Conservation (phyloP, 2,113 vertebrate genomes). For the Sinosuthora webbiana region DNA sequence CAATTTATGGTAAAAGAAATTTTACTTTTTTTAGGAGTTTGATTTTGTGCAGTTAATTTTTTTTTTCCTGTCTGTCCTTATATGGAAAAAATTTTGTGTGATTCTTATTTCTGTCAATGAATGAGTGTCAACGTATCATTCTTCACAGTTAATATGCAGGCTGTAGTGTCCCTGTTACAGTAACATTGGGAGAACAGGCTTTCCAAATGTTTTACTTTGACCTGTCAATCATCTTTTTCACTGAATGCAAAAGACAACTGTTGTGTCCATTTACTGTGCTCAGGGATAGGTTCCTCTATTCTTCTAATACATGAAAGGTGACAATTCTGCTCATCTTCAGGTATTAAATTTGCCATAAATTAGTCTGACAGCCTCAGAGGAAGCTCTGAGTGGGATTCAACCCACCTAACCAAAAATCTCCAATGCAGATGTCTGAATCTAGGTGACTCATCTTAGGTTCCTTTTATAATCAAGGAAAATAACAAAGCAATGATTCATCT, state of each 20-base stretch:
- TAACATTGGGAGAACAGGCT: neutral
- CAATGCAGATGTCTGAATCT: neutral
- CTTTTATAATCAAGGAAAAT: neutral
- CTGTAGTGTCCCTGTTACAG: neutral
- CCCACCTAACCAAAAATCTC: neutral
- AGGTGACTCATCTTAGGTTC: neutral
- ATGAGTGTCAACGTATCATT: neutral
- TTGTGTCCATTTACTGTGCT: neutral
- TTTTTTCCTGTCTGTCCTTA: neutral
- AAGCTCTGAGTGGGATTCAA: neutral
- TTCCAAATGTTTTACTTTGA: neutral
- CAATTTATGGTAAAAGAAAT: neutral
- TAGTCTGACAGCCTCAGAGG: neutral
- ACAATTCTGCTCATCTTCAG: neutral
- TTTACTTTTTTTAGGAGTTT: neutral
- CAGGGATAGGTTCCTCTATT: neutral
- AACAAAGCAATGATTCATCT: neutral
- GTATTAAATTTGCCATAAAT: neutral
- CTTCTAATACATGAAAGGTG: neutral
- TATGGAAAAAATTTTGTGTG: rapidly evolving
- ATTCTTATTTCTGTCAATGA: neutral
- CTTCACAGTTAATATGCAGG: neutral
- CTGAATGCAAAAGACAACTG: neutral
- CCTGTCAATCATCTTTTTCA: neutral
- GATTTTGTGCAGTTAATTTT: neutral